A percentile compares a stretch with the other conserved stretches of the same genome.
Evolutionary conservation across 37 sponge, comb jelly and placozoan species (phyloP).

Genomic region (Eunapius fragilis): DNA sequence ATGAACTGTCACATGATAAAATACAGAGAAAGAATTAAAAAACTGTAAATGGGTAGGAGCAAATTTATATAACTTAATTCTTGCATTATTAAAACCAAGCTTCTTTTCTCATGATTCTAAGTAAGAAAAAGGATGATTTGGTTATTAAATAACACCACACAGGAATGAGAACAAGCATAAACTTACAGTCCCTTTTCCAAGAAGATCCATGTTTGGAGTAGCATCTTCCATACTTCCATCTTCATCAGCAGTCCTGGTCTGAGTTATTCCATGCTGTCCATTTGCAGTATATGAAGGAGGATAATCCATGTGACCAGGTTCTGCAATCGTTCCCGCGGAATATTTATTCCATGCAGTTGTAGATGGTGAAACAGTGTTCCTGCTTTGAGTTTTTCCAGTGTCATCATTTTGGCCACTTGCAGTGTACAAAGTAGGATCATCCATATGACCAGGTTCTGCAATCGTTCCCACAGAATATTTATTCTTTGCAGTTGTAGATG

Average conservation of each 20-base stretch:
- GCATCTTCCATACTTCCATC: background rate
- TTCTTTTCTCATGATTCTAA: background rate
- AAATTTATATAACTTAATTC: background rate
- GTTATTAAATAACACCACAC: no score
- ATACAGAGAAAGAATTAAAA: no score
- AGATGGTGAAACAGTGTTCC: background rate
- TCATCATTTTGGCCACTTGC: no score
- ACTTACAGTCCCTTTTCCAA: background rate
- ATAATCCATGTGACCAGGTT: background rate
- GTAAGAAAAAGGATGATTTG: background rate
- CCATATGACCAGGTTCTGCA: background rate
- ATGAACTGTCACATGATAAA: no score
- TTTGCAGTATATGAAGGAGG: no score
- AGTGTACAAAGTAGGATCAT: no score
- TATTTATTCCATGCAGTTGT: background rate
- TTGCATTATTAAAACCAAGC: background rate
- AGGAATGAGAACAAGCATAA: no score
- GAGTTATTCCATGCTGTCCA: background rate
- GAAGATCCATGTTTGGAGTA: background rate
- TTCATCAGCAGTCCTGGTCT: background rate
- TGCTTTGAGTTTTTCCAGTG: background rate
- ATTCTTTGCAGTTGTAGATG: background rate
- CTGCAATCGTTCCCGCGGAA: background rate
- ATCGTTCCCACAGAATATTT: background rate
- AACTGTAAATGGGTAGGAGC: no score